Conservation (phyloP, 2,113 vertebrate genomes). For the Nothobranchius kuhntae region DNA sequence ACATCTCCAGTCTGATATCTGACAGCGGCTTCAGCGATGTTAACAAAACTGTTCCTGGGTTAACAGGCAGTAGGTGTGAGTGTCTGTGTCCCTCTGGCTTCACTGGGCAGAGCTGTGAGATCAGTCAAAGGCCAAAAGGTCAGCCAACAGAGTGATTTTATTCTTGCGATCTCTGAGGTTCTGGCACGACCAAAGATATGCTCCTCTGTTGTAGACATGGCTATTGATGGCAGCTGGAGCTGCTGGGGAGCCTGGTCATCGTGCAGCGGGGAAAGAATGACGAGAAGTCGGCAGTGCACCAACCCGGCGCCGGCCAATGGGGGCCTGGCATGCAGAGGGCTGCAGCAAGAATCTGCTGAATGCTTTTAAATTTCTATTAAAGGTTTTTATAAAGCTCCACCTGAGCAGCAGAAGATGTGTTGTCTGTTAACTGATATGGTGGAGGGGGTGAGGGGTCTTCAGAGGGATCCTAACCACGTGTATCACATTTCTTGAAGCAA, state of each 20-base stretch:
- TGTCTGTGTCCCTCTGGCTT: slow-evolving; percentile 88
- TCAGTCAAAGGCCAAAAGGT: slow-evolving; percentile 76
- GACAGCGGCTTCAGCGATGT: neutral
- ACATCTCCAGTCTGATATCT: too few relatives aligned
- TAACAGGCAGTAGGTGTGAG: slow-evolving; percentile 83
- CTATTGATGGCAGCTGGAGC: slow-evolving; percentile 85
- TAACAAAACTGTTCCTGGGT: slow-evolving; percentile 63
- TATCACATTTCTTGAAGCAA: too few relatives aligned
- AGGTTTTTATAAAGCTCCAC: neutral
- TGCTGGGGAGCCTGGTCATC: slow-evolving; percentile 90
- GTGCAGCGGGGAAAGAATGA: slow-evolving; percentile 73
- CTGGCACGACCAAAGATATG: neutral
- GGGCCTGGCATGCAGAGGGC: slow-evolving; percentile 80
- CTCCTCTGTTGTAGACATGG: slow-evolving; percentile 68
- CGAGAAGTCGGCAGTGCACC: slow-evolving; percentile 84
- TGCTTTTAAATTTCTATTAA: slow-evolving; percentile 68
- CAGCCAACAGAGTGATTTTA: slow-evolving; percentile 15
- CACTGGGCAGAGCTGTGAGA: slow-evolving; percentile 85
- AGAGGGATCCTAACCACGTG: too few relatives aligned
- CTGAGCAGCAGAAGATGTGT: too few relatives aligned
- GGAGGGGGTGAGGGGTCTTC: too few relatives aligned
- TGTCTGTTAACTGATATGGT: too few relatives aligned
- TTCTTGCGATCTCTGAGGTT: neutral
- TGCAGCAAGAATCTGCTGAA: slow-evolving; percentile 71
- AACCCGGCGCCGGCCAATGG: slow-evolving; percentile 81